Evolutionary conservation across 2,113 vertebrate genomes (phyloP).

Genomic region (Cyanocitta stelleri): DNA sequence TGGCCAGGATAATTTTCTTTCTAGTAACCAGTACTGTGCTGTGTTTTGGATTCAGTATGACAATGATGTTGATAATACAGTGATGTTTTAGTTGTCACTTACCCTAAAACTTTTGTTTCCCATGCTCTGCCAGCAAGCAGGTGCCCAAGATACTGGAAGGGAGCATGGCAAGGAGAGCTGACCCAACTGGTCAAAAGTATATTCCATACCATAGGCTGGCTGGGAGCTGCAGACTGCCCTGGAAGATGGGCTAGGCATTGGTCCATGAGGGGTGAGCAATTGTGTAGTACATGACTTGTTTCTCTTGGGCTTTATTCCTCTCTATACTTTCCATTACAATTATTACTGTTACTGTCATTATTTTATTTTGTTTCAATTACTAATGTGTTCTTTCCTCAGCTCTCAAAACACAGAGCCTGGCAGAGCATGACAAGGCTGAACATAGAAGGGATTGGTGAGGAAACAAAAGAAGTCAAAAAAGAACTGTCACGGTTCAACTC

Average conservation of each 20-base stretch:
- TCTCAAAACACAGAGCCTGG: not conserved
- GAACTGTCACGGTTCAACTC: not conserved
- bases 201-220: not conserved
- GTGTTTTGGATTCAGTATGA: not conserved
- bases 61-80: not conserved
- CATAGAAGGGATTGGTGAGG: not conserved
- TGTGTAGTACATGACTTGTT: not conserved
- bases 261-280: fast-evolving
- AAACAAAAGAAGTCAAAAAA: not conserved
- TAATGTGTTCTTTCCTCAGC: not conserved
- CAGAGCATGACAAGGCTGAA: not conserved
- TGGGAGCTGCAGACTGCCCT: not conserved
- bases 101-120: not conserved
- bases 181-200: not conserved
- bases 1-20: not conserved
- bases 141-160: not conserved
- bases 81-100: not conserved
- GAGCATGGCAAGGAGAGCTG: not conserved
- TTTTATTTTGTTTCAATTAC: not conserved
- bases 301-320: not conserved
- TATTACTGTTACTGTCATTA: not conserved
- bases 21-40: fast-evolving
- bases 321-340: not conserved
- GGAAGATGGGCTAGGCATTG: not conserved
- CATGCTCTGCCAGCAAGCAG: not conserved